Conservation (phyloP, 2,888 invertebrate species). For the Yponomeuta cagnagella region DNA sequence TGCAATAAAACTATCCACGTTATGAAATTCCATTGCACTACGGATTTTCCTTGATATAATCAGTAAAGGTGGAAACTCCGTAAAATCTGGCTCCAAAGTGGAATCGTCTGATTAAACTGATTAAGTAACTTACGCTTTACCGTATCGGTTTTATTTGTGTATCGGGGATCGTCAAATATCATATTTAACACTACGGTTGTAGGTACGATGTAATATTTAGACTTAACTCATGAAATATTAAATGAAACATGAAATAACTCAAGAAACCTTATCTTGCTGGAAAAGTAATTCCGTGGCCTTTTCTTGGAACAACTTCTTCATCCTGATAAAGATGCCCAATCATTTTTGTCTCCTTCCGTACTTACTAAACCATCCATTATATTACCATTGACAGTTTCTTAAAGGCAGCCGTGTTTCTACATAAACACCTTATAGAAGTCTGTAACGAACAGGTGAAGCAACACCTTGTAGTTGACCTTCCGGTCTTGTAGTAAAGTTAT, state of each 20-base stretch:
- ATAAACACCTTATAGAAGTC: not conserved
- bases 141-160: not conserved
- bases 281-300: not conserved
- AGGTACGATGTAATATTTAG: no score
- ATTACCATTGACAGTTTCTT: not conserved
- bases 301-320: not conserved
- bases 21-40: not conserved
- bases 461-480: constrained; percentile 63
- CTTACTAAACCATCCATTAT: not conserved
- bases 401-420: not conserved
- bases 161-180: no score
- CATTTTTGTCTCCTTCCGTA: not conserved
- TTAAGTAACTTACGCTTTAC: not conserved
- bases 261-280: not conserved
- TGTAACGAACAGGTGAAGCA: constrained; percentile 49
- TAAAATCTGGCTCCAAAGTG: not conserved
- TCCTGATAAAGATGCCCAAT: not conserved
- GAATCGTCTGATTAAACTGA: not conserved
- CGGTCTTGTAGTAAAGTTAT: constrained; percentile 32
- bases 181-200: no score
- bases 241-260: no score
- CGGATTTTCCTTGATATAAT: not conserved
- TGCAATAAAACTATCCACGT: not conserved
- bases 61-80: not conserved
- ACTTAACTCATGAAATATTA: no score